Percentiles rank a stretch among this genome's conserved stretches.
phyloP scores from a whole-genome alignment of 92 coral and sea anemone genomes.

The Porites lobata region DNA sequence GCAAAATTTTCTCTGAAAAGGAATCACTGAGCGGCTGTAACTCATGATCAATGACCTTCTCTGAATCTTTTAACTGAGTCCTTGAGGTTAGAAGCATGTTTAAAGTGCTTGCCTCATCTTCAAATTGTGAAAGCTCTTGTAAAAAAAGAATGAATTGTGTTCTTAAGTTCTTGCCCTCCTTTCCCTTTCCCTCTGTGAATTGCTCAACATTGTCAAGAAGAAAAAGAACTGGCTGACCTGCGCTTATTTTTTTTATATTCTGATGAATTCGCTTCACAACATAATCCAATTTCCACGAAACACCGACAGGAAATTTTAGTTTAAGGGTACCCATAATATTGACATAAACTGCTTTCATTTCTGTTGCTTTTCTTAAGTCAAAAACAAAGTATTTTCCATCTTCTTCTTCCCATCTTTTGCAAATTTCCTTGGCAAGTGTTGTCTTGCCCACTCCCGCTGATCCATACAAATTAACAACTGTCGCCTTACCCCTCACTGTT shows the following conservation, averaged over 20 bases:
- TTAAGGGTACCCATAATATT: conserved; percentile 20
- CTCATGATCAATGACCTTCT: not conserved
- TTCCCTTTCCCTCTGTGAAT: conserved; percentile 8
- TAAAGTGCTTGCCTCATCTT: not conserved
- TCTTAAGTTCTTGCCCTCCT: conserved; percentile 17
- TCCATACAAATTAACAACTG: conserved; percentile 70
- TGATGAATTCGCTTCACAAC: conserved; percentile 18
- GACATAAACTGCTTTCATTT: conserved; percentile 36
- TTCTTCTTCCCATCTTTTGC: not conserved
- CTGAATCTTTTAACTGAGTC: conserved; percentile 26
- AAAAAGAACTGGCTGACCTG: conserved; percentile 40
- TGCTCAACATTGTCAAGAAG: conserved; percentile 78
- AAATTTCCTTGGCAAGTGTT: conserved; percentile 65
- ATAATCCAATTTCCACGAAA: not conserved
- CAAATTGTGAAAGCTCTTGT: not conserved
- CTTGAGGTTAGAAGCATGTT: conserved; percentile 72
- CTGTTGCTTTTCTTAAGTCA: conserved; percentile 56
- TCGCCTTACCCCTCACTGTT: not conserved
- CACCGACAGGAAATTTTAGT: conserved; percentile 14
- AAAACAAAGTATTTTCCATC: not conserved
- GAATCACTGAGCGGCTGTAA: not conserved
- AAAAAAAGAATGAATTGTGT: conserved; percentile 5
- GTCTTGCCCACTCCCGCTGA: conserved; percentile 83
- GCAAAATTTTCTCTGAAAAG: conserved; percentile 17
- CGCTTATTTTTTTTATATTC: not conserved